phyloP scores from a whole-genome alignment of 2,888 invertebrate genomes.

The Cataglyphis cursor region DNA sequence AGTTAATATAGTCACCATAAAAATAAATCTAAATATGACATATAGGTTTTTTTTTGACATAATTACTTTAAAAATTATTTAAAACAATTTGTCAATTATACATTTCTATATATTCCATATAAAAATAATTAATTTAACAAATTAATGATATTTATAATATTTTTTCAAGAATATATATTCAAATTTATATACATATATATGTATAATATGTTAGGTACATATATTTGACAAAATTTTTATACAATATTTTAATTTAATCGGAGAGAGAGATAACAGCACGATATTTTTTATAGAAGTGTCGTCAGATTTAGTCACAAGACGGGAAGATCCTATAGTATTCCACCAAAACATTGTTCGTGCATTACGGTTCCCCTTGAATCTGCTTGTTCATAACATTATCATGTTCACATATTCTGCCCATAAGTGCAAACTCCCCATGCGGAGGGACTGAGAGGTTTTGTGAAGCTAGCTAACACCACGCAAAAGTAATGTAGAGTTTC shows the following conservation, averaged over 20 bases:
- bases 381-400: conserved; percentile 67
- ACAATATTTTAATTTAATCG: neutral
- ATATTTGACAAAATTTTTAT: neutral
- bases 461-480: conserved; percentile 57
- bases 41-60: neutral
- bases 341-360: conserved; percentile 78
- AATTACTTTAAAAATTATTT: neutral
- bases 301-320: conserved; percentile 7
- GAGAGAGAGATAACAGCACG: neutral
- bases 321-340: conserved; percentile 41
- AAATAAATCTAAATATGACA: neutral
- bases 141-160: neutral
- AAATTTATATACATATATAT: neutral
- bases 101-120: neutral
- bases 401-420: conserved; percentile 64
- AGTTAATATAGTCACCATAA: neutral
- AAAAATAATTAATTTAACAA: neutral
- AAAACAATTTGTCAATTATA: neutral
- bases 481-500: conserved; percentile 69
- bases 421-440: conserved; percentile 45
- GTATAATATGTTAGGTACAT: neutral
- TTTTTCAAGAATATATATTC: neutral
- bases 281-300: neutral
- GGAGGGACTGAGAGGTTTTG: conserved; percentile 62
- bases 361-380: conserved; percentile 71